phyloP scores from a whole-genome alignment of 2,113 vertebrate species.

The Mugil cephalus region DNA sequence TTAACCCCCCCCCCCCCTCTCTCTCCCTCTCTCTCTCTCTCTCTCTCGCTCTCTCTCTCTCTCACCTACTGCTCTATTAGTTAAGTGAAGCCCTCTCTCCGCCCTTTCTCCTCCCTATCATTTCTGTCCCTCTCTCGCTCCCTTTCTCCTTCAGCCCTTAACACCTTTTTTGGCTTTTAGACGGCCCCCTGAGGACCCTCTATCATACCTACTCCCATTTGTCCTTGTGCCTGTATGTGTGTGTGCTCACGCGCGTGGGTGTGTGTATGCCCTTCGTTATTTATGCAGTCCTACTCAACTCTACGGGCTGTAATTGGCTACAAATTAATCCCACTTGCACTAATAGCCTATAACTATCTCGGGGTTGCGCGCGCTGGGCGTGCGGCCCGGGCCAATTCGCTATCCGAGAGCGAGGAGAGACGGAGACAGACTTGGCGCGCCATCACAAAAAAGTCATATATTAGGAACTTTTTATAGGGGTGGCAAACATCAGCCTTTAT shows the following conservation, averaged over 20 bases:
- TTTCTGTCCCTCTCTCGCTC: neutral
- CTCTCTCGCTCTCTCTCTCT: neutral
- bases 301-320: conserved; percentile 90
- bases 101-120: neutral
- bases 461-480: too few relatives aligned
- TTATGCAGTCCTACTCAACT: conserved; percentile 89
- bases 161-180: conserved; percentile 80
- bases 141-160: conserved; percentile 3
- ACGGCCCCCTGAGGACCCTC: conserved; percentile 74
- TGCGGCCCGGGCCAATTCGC: conserved; percentile 48
- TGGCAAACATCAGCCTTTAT: too few relatives aligned
- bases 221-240: neutral
- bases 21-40: conserved; percentile 2
- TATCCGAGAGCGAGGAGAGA: conserved; percentile 15
- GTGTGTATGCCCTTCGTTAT: conserved; percentile 67
- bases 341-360: conserved; percentile 86
- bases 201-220: conserved; percentile 19
- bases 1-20: conserved; percentile 20
- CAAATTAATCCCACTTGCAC: conserved; percentile 89
- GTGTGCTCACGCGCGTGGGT: neutral
- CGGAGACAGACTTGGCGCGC: neutral
- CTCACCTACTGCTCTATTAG: conserved; percentile 20
- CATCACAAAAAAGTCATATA: neutral
- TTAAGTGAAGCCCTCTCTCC: conserved; percentile 43
- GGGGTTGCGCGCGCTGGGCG: conserved; percentile 66